Base-by-base conservation (phyloP, 2,888 invertebrate genomes). In the Eilema sororculum region DNA sequence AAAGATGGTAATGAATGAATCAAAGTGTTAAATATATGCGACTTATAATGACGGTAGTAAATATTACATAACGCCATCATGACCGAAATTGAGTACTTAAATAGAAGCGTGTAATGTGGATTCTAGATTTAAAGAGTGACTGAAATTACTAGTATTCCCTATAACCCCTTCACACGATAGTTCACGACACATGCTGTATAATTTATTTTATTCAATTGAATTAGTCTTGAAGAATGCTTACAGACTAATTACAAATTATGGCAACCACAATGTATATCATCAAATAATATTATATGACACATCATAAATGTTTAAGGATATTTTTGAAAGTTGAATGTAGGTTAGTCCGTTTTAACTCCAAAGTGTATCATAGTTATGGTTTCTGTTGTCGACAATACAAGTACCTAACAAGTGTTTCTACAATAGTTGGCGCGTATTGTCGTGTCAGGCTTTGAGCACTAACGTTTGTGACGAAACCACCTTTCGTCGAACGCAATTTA, bases 401-500 rank as follows among this genome's bases (percentile, higher is more conserved):
- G 28, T 28, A 28, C 28, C 28, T 28, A 28, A 5, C 5, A 28
- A 76, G 70, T 78, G 77, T 82, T 84, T 80, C 79, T 80, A 83
- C 79, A 79, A 81, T 84, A 80, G 79, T 73, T 65, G 74, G 83
- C 81, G 84, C 84, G 85, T 84, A 81, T 82, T 82, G 81, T 86
- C 83, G 83, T 85, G 82, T 84, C 82, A 76, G 72, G 75, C 75
- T 82, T 78, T 76, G 73, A 86, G 80, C 84, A 85, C 84, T 84
- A 84, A 82, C 76, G 78, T 76, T 82, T 73, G 79, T 90, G 87
- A 83, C 71, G 89, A 81, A 88, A 89, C 81, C 76, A 71, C 80
- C 84, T 88, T 88, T 89, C 87, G 85, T 85, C 86, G 88, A 87
- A 86, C 84, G 86, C 85, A 89, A 88, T 90, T 89, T 88, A 84